These are phyloP conservation scores for Rhagonycha lutea DNA, from an alignment of 2,888 invertebrate genomes.

Conservation along the genomic window DNA sequence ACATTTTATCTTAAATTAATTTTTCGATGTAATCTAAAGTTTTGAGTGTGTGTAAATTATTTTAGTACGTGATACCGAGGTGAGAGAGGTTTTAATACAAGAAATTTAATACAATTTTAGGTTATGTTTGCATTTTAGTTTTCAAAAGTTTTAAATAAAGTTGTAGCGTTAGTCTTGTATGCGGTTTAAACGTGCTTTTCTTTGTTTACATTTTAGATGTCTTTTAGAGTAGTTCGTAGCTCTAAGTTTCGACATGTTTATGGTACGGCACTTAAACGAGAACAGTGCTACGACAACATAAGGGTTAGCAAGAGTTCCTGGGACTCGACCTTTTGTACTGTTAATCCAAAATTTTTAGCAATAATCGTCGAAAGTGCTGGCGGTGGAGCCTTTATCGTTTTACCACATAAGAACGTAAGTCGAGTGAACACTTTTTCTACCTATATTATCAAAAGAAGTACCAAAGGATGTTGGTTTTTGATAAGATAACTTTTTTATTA, in stretches of 20 bases:
- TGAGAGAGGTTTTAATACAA: constrained; percentile 5
- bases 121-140: constrained; percentile 23
- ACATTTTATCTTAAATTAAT: constrained; percentile 19
- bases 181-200: background rate
- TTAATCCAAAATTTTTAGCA: constrained; percentile 96
- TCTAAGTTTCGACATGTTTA: constrained; percentile 98
- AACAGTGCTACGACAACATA: constrained; percentile 97
- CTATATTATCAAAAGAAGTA: background rate
- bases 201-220: constrained; percentile 67
- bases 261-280: constrained; percentile 88
- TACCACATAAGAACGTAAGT: constrained; percentile 88
- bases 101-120: constrained; percentile 10
- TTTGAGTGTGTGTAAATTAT: constrained; percentile 9
- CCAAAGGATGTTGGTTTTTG: background rate
- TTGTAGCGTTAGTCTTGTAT: background rate
- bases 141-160: background rate
- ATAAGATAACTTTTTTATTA: background rate
- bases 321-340: constrained; percentile 98
- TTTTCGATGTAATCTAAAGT: constrained; percentile 29
- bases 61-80: constrained; percentile 10
- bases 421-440: background rate
- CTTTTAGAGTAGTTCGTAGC: constrained; percentile 94
- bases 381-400: constrained; percentile 93
- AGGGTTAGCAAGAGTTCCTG: constrained; percentile 96
- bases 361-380: constrained; percentile 97